Evolutionary conservation across 1,140 invertebrate genomes (phyloP).

Genomic region (Drosophila fuyamai): DNA sequence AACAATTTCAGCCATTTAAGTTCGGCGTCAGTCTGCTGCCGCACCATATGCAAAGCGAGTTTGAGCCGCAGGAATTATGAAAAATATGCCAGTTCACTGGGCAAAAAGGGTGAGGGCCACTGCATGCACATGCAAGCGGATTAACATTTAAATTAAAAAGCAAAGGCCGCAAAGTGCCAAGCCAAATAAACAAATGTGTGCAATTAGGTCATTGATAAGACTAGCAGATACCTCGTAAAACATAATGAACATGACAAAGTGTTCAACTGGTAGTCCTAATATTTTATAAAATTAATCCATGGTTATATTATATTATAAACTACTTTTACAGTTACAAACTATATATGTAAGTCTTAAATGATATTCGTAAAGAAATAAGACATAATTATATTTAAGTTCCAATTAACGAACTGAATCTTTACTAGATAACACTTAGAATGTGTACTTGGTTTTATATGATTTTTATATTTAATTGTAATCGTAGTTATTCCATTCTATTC

Average conservation of each 20-base stretch:
- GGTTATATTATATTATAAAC: too few relatives aligned
- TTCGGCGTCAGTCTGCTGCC: conserved; percentile 47
- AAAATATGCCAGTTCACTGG: conserved; percentile 62
- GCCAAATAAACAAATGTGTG: conserved; percentile 27
- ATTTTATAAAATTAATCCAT: too few relatives aligned
- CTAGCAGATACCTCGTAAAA: conserved; percentile 3
- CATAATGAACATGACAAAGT: too few relatives aligned
- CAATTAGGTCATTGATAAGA: neutral
- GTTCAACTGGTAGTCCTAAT: too few relatives aligned
- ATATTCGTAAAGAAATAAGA: too few relatives aligned
- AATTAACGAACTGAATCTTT: too few relatives aligned
- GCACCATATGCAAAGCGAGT: conserved; percentile 61
- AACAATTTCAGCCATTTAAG: conserved; percentile 59
- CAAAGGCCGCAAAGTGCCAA: conserved; percentile 35
- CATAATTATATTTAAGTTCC: too few relatives aligned
- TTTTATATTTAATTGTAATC: too few relatives aligned
- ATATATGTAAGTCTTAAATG: too few relatives aligned
- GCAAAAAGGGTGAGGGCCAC: conserved; percentile 1
- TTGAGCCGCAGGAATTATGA: conserved; percentile 54
- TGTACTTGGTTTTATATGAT: too few relatives aligned
- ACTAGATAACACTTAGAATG: neutral
- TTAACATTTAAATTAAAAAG: conserved; percentile 77
- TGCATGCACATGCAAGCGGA: conserved; percentile 57
- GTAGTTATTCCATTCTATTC: too few relatives aligned
- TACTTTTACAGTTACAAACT: too few relatives aligned